Evolutionary conservation across 2,888 invertebrate genomes (phyloP), one percentile per base, ranked within the genome.

Genomic region (Sialis fuliginosa): DNA sequence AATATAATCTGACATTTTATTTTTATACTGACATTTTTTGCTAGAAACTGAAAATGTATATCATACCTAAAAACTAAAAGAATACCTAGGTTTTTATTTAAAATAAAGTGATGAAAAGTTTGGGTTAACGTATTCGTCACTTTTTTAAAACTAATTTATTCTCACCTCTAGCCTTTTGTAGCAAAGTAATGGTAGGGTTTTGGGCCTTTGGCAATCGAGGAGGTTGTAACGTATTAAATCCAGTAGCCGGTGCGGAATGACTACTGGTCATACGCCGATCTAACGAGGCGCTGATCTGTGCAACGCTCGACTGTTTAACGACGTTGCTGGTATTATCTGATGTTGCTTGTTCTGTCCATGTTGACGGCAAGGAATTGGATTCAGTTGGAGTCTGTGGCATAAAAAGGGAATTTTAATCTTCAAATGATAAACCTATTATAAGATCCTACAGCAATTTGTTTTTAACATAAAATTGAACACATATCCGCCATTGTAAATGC

Each of bases 151-250:
- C 22, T 48, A 42, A 7, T n/a, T n/a, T n/a, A 32, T 12, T 6
- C 60, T 60, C 68, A 89, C 90, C 89, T 80, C 89, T 74, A 48
- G 86, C 86, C 67, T 87, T 90, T 67, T 90, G 88, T 50, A 90
- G 70, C 39, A 90, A 68, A 1, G 88, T 89, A 55, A 90, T 84
- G 6, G 87, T 88, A 1, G 89, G 88, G 65, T 86, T 89, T 65
- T 88, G 88, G 2, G 82, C 85, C 55, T 76, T 73, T 4, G 89
- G 89, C 54, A 88, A 67, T 53, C 69, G 63, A 12, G 67, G 61
- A 8, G 42, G 12, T 42, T 42, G 42, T 22, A 47, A 35, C 6
- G 47, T 40, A 54, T 62, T 66, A 56, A 72, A 66, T 52, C 79
- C 79, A 44, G 77, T 72, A 39, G 72, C 70, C 1, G 80, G 80